Evolutionary conservation across 1,140 invertebrate species (phyloP), one percentile per base, ranked within the genome.

Genomic region (Drosophila lacteicornis): DNA sequence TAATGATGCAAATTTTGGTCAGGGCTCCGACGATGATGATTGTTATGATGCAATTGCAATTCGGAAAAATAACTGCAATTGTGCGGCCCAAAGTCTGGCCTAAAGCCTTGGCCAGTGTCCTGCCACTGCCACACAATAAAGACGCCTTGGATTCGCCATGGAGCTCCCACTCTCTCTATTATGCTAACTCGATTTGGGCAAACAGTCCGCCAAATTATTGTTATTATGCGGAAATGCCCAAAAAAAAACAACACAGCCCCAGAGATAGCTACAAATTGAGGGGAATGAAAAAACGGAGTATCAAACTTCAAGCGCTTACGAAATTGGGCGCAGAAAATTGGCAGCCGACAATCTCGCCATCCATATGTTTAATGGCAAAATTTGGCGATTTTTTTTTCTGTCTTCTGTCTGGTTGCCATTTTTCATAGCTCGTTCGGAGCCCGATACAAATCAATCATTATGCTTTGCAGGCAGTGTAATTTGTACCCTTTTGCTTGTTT

Each of bases 381-480:
- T 63, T 63, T 63, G n/a, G 36, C 12, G 8, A 68, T 67, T 42
- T 51, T 74, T 74, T 67, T 65, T 58, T 68, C 40, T 36, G 61
- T 36, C 40, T 65, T 45, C 9, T 13, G 17, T 33, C 27, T 51
- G 45, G 46, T 61, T 61, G 46, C 59, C 55, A 57, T 47, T 75
- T 58, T 75, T 62, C 50, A 60, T 69, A 77, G 83, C 84, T 78
- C 75, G 78, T 86, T 86, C 67, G 56, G 45, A 83, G 84, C 79
- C 67, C 67, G 85, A 90, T 90, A 90, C 79, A 90, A 90, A 90
- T 90, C 85, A 90, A 90, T 90, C 86, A 90, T 90, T 90, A 90
- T 81, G 67, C 33, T 77, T 73, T 53, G 75, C 46, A 49, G 73
- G 61, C 83, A 75, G 49, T 73, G 78, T 86, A 86, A 86, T 86